phyloP scores from a whole-genome alignment of 2,888 invertebrate genomes.

The Ariolimax columbianus region DNA sequence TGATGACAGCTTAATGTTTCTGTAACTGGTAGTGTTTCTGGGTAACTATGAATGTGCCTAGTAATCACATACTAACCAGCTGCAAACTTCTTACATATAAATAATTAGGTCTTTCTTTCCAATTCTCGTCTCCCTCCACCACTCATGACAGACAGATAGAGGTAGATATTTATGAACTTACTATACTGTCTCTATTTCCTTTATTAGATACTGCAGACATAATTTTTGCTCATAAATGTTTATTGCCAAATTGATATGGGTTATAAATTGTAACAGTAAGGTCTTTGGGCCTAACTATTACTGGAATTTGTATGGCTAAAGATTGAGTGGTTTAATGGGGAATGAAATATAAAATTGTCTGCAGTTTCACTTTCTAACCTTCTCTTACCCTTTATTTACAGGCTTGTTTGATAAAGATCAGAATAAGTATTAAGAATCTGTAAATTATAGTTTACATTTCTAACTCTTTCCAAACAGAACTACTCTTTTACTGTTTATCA shows the following conservation, averaged over 20 bases:
- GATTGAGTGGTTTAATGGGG: background rate
- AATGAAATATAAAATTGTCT: slow-evolving; percentile 21
- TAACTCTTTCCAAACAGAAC: too few relatives aligned
- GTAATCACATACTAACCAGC: slow-evolving; percentile 17
- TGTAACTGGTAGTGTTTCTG: slow-evolving; percentile 21
- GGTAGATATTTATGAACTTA: background rate
- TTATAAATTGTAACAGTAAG: too few relatives aligned
- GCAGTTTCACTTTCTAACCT: slow-evolving; percentile 37
- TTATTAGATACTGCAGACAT: background rate
- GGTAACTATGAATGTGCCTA: slow-evolving; percentile 41
- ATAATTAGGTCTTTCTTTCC: slow-evolving; percentile 6
- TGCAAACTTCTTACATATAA: slow-evolving; percentile 1
- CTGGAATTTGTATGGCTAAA: too few relatives aligned
- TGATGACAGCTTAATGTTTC: background rate
- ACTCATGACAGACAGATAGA: background rate
- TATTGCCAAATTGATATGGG: too few relatives aligned
- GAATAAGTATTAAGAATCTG: background rate
- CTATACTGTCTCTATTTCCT: background rate
- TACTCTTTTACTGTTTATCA: too few relatives aligned
- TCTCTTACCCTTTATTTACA: slow-evolving; percentile 19
- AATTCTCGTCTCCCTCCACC: too few relatives aligned
- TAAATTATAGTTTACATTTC: too few relatives aligned
- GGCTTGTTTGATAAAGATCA: slow-evolving; percentile 6
- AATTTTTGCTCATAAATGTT: background rate
- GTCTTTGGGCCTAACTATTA: too few relatives aligned